Evolutionary conservation across 2,888 invertebrate genomes (phyloP).

Genomic region (Tipula lateralis): DNA sequence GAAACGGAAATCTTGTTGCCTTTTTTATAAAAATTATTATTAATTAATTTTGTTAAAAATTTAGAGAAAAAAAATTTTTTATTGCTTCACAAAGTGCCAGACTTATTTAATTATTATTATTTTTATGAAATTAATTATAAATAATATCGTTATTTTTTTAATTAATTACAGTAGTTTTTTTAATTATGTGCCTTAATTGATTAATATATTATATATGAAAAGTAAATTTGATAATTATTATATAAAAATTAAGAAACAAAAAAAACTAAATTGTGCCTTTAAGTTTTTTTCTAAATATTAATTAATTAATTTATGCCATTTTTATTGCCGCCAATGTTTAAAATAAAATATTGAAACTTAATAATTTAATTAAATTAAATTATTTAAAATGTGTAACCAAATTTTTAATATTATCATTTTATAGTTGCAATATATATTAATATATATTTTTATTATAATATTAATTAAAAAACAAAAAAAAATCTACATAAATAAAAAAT

Average conservation of each 20-base stretch:
- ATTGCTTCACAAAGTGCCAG: slow-evolving; percentile 30
- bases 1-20: slow-evolving; percentile 12
- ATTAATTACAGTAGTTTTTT: neutral
- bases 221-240: neutral
- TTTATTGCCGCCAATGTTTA: slow-evolving; percentile 26
- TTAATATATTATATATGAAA: neutral
- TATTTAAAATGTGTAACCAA: neutral
- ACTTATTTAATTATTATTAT: slow-evolving; percentile 2
- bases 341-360: neutral
- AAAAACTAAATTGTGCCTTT: slow-evolving; percentile 25
- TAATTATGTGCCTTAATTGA: slow-evolving; percentile 24
- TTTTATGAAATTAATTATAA: slow-evolving; percentile 2
- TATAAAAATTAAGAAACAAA: neutral
- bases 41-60: neutral
- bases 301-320: slow-evolving; percentile 29
- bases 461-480: neutral
- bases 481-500: neutral
- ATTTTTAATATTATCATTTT: neutral
- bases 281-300: slow-evolving; percentile 20
- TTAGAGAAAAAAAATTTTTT: slow-evolving; percentile 13
- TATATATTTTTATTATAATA: neutral
- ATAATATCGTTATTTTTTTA: neutral
- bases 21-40: neutral
- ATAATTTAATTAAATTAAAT: slow-evolving; percentile 16
- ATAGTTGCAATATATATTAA: slow-evolving; percentile 12